Evolutionary conservation across 2,113 vertebrate species (phyloP).

Genomic region (Indicator indicator): DNA sequence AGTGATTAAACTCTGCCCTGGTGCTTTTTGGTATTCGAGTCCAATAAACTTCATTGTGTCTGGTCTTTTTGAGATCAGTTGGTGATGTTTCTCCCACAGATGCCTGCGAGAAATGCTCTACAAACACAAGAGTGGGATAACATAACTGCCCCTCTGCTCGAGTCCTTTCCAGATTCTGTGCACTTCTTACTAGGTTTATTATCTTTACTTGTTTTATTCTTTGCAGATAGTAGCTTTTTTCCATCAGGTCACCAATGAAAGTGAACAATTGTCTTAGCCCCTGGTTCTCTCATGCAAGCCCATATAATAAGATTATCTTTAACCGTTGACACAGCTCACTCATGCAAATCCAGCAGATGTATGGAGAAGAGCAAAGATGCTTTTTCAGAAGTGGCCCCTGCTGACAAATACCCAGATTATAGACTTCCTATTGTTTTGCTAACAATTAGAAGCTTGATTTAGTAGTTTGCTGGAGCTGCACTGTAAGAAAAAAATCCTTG

Average conservation of each 20-base stretch:
- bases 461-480: background rate
- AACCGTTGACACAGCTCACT: conserved; percentile 11
- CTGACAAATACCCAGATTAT: conserved; percentile 18
- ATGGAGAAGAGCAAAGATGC: background rate
- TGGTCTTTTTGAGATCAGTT: background rate
- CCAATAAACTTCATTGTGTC: background rate
- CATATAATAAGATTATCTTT: conserved; percentile 22
- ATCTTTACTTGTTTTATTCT: background rate
- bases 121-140: background rate
- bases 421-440: conserved; percentile 38
- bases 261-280: background rate
- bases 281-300: conserved; percentile 8
- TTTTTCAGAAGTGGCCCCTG: conserved; percentile 47
- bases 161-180: background rate
- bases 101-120: background rate
- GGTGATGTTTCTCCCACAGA: background rate
- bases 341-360: background rate
- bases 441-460: conserved; percentile 38
- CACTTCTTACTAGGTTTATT: background rate
- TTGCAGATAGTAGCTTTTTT: background rate
- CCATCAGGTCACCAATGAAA: background rate
- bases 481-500: background rate
- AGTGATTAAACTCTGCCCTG: background rate
- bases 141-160: background rate
- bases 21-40: background rate